Conservation (phyloP, 2,888 invertebrate species). For the Mesorhabditis spiculigera region DNA sequence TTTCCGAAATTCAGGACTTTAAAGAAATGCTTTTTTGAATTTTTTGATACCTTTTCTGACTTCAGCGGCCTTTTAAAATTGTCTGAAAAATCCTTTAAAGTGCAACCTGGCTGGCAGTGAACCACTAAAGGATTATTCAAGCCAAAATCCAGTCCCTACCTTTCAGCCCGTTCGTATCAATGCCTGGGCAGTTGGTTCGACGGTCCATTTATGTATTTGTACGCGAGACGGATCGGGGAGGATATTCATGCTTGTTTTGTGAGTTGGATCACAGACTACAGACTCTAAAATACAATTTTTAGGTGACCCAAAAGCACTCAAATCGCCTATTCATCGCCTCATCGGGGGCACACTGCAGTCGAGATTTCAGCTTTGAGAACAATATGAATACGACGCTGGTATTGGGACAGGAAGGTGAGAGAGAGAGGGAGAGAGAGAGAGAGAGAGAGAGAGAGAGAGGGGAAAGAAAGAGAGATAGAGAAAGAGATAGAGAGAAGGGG, state of each 20-base stretch:
- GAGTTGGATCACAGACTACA: constrained; percentile 14
- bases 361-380: constrained; percentile 38
- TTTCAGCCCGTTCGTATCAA: constrained; percentile 36
- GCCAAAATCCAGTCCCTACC: constrained; percentile 1
- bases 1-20: no score
- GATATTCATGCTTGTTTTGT: constrained; percentile 39
- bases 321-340: constrained; percentile 31
- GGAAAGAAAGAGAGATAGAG: no score
- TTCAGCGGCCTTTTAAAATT: background rate
- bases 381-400: constrained; percentile 30
- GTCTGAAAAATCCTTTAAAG: background rate
- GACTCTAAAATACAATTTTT: no score
- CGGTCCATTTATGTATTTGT: constrained; percentile 36
- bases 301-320: constrained; percentile 25
- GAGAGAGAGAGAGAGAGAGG: no score
- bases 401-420: constrained; percentile 26
- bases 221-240: constrained; percentile 21
- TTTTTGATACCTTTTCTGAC: background rate
- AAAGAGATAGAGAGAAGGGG: no score
- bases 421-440: no score
- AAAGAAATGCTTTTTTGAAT: no score
- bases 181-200: constrained; percentile 47
- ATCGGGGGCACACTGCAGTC: constrained; percentile 38
- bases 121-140: no score
- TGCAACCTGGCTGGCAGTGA: no score